Conservation (phyloP, 2,797 vertebrate genomes). For the Ptychobarbus kaznakovi region DNA sequence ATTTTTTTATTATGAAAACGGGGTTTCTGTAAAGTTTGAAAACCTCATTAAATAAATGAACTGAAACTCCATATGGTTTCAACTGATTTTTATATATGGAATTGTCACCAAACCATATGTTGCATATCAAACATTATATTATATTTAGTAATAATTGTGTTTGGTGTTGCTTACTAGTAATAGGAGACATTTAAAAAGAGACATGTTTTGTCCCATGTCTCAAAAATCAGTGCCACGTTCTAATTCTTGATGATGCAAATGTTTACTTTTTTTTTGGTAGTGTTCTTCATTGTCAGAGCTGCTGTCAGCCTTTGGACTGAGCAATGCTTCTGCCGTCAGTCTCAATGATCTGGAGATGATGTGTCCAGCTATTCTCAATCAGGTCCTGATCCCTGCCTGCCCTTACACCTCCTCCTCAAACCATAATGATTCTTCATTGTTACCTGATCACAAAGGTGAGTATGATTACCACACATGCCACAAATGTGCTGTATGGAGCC, state of each 20-base stretch:
- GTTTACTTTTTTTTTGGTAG: slow-evolving; percentile 26
- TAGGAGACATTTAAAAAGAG: background rate
- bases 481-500: background rate
- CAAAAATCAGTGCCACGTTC: background rate
- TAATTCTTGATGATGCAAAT: background rate
- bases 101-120: background rate
- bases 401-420: slow-evolving; percentile 25
- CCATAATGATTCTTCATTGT: background rate
- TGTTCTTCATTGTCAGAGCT: slow-evolving; percentile 51
- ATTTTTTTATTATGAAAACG: background rate
- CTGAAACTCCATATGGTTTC: background rate
- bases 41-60: background rate
- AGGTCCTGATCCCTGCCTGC: slow-evolving; percentile 59
- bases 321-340: slow-evolving; percentile 54
- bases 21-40: background rate
- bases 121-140: background rate
- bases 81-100: background rate
- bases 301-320: slow-evolving; percentile 43
- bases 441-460: slow-evolving; percentile 50
- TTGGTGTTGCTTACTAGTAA: background rate
- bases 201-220: background rate
- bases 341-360: slow-evolving; percentile 52
- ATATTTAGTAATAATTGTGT: background rate
- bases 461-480: background rate
- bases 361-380: slow-evolving; percentile 62